Evolutionary conservation across 2,797 vertebrate genomes (phyloP).

Genomic region (Melopsittacus undulatus): DNA sequence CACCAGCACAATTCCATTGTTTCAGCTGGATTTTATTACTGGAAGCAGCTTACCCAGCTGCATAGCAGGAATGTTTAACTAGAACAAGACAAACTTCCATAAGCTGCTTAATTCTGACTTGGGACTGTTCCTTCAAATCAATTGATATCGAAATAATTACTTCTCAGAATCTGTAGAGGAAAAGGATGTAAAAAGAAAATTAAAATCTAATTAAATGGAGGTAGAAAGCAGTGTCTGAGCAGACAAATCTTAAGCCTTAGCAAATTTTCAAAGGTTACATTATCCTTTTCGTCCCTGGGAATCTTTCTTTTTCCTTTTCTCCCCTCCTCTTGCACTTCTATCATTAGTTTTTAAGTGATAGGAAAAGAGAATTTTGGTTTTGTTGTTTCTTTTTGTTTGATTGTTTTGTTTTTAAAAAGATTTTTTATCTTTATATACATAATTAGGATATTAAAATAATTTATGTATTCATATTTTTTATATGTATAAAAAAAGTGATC

Average conservation of each 20-base stretch:
- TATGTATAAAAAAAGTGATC: neutral
- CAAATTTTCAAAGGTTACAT: slow-evolving; percentile 68
- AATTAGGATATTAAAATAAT: neutral
- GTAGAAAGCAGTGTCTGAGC: slow-evolving; percentile 46
- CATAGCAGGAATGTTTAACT: slow-evolving; percentile 47
- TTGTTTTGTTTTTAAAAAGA: neutral
- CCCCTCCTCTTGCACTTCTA: neutral
- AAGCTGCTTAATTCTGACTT: slow-evolving; percentile 73
- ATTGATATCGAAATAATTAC: slow-evolving; percentile 71
- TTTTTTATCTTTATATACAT: neutral
- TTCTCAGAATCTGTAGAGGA: slow-evolving; percentile 65
- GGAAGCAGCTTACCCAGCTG: slow-evolving; percentile 5
- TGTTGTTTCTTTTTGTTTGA: neutral
- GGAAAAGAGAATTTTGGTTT: neutral
- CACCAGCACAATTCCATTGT: neutral
- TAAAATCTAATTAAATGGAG: slow-evolving; percentile 74
- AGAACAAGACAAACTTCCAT: slow-evolving; percentile 67
- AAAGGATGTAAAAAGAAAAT: slow-evolving; percentile 71
- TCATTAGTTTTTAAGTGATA: neutral
- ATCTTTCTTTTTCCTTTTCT: neutral
- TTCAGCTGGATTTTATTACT: slow-evolving; percentile 18
- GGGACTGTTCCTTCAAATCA: slow-evolving; percentile 66
- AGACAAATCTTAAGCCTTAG: slow-evolving; percentile 62
- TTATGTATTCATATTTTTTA: neutral
- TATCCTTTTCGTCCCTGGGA: slow-evolving; percentile 40